phyloP scores from a whole-genome alignment of 2,113 vertebrate species.

The Phalacrocorax pelagicus region DNA sequence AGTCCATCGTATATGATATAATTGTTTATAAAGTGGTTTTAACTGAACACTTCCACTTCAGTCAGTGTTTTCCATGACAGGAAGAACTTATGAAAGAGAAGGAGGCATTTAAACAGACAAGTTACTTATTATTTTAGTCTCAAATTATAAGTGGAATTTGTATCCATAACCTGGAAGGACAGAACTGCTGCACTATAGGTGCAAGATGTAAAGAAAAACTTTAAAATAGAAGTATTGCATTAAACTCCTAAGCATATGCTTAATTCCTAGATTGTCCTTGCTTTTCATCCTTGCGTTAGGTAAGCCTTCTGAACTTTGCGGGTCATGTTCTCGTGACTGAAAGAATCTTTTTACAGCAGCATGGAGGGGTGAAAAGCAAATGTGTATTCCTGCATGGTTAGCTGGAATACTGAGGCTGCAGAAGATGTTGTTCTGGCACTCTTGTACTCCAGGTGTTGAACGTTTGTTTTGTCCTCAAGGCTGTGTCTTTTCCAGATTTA shows the following conservation, averaged over 20 bases:
- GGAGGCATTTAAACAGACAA: constrained; percentile 11
- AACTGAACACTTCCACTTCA: constrained; percentile 8
- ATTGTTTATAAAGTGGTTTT: constrained; percentile 32
- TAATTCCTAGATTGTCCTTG: not conserved
- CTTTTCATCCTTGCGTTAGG: constrained; percentile 1
- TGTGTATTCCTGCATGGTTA: not conserved
- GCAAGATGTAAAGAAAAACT: constrained; percentile 7
- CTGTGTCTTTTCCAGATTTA: not conserved
- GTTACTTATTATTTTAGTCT: constrained; percentile 25
- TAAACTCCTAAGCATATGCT: not conserved
- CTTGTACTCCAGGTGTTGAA: not conserved
- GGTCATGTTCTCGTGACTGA: not conserved
- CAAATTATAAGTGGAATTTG: not conserved
- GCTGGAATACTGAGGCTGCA: not conserved
- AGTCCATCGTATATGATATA: not conserved
- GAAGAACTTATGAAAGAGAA: constrained; percentile 12
- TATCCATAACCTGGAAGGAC: not conserved
- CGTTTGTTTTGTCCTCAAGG: not conserved
- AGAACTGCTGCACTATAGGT: not conserved
- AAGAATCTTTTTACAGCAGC: not conserved
- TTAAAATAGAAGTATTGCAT: not conserved
- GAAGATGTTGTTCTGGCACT: not conserved
- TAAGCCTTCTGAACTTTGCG: not conserved
- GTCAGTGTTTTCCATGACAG: constrained; percentile 49
- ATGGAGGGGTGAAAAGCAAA: not conserved